A percentile compares a stretch with the other conserved stretches of the same genome.
Conservation (phyloP, 2,113 vertebrate species). For the Anas platyrhynchos region DNA sequence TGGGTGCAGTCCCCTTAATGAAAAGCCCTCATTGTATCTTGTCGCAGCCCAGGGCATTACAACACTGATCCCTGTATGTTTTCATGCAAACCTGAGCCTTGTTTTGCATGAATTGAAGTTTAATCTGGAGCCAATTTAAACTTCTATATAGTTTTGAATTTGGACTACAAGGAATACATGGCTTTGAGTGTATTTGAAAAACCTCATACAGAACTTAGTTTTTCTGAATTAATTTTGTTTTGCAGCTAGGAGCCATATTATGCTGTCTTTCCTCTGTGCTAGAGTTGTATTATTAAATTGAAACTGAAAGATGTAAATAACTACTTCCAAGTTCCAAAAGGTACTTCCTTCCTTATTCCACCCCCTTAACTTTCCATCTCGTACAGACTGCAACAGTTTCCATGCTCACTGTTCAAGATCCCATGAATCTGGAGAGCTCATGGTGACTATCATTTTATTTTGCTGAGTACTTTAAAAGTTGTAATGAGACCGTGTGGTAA, state of each 20-base stretch:
- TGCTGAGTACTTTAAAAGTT: conserved; percentile 48
- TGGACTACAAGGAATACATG: background rate
- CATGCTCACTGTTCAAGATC: fast-evolving
- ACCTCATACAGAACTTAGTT: fast-evolving
- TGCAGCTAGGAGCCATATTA: background rate
- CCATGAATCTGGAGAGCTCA: background rate
- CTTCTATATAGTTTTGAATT: fast-evolving
- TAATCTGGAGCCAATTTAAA: background rate
- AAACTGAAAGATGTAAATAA: background rate
- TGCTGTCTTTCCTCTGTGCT: background rate
- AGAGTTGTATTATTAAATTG: background rate
- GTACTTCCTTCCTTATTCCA: background rate
- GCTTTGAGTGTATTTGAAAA: background rate
- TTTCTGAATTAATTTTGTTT: background rate
- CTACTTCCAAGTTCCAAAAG: background rate
- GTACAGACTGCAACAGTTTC: background rate
- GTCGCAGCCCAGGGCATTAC: fast-evolving
- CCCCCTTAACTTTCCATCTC: background rate
- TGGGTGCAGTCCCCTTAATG: background rate
- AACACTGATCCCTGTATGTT: fast-evolving
- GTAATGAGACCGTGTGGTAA: conserved; percentile 38
- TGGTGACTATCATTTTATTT: background rate
- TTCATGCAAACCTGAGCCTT: background rate
- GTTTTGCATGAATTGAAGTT: background rate
- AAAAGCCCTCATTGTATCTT: background rate